phyloP scores from a whole-genome alignment of 2,888 invertebrate genomes.

The Phortica okadai region DNA sequence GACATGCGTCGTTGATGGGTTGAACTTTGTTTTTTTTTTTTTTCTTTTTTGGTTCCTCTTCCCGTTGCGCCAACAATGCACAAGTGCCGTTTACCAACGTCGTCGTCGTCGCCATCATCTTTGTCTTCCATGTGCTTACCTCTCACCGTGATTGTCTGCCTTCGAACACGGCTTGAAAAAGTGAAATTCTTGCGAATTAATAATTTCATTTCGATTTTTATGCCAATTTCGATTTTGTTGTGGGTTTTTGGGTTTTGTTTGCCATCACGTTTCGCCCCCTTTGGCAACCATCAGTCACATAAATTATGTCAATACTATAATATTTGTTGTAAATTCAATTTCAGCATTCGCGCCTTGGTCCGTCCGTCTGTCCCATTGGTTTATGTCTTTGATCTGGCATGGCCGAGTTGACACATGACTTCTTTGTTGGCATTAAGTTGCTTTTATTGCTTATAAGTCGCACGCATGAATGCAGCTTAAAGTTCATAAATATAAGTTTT shows the following conservation, averaged over 20 bases:
- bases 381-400: constrained; percentile 18
- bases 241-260: background rate
- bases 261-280: background rate
- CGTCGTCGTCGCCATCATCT: background rate
- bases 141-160: background rate
- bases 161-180: constrained; percentile 61
- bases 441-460: constrained; percentile 69
- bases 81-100: constrained; percentile 4
- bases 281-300: background rate
- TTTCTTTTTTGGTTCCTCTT: constrained; percentile 33
- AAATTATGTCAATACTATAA: constrained; percentile 8
- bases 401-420: constrained; percentile 29
- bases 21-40: constrained; percentile 48
- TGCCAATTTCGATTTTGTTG: constrained; percentile 18
- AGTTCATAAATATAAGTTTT: constrained; percentile 61
- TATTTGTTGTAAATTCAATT: constrained; percentile 15
- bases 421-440: constrained; percentile 69
- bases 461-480: constrained; percentile 69
- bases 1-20: constrained; percentile 49
- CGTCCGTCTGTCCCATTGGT: background rate
- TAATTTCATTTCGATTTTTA: constrained; percentile 60
- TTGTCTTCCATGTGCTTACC: background rate
- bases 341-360: background rate
- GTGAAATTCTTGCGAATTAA: constrained; percentile 66
- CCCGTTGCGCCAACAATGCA: background rate